Evolutionary conservation across 2,113 vertebrate genomes (phyloP).

Genomic region (Crypturellus undulatus): DNA sequence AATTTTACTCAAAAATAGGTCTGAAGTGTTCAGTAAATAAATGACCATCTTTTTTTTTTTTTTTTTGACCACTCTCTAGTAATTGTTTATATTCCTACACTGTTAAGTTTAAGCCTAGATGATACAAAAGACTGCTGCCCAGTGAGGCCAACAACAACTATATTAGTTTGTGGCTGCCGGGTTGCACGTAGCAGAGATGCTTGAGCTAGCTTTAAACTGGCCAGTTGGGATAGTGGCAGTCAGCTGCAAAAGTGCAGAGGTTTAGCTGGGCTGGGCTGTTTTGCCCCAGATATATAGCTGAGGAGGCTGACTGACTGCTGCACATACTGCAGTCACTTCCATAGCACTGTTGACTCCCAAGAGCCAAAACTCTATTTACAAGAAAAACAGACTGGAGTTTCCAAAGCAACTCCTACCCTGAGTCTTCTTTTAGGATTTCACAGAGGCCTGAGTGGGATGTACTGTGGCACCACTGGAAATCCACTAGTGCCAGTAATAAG

Average conservation of each 20-base stretch:
- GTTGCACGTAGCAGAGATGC: neutral
- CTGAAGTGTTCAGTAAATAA: neutral
- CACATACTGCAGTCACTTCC: neutral
- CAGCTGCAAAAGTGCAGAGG: neutral
- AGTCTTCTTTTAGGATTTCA: neutral
- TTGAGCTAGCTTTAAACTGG: neutral
- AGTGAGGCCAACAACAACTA: neutral
- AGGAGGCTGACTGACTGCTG: neutral
- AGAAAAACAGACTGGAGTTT: neutral
- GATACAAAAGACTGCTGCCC: neutral
- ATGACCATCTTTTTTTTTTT: neutral
- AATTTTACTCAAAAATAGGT: neutral
- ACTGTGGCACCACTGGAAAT: neutral
- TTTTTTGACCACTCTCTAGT: neutral
- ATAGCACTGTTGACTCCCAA: neutral
- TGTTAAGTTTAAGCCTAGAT: neutral
- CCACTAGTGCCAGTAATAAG: neutral
- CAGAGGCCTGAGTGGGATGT: neutral
- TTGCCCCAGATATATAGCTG: neutral
- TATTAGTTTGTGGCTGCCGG: neutral
- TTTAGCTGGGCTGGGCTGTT: neutral
- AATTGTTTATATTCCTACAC: neutral
- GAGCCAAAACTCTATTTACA: neutral
- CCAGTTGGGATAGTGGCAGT: neutral
- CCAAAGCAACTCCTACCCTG: neutral